A percentile compares a stretch with the other conserved stretches of the same genome.
These are phyloP conservation scores for Poecilia gillii DNA, from an alignment of 2,797 vertebrate species.

Conservation along the genomic window DNA sequence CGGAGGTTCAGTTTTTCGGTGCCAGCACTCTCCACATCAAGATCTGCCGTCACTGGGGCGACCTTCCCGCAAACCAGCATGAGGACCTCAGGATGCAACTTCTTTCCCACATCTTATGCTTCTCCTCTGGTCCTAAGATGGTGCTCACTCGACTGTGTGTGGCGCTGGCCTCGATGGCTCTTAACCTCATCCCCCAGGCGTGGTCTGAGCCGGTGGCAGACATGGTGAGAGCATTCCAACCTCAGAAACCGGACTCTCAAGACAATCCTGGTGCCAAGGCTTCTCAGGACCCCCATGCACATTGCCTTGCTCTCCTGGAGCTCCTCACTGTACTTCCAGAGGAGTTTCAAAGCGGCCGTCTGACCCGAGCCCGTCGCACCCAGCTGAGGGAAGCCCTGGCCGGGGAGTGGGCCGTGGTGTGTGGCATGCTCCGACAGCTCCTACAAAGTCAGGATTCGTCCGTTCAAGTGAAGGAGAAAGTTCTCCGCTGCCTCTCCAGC, in stretches of 20 bases:
- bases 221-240: slow-evolving; percentile 93
- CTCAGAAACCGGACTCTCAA: slow-evolving; percentile 58
- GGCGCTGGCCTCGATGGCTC: slow-evolving; percentile 92
- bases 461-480: slow-evolving; percentile 89
- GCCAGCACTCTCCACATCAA: slow-evolving; percentile 96
- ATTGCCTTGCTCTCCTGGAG: slow-evolving; percentile 91
- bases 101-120: slow-evolving; percentile 91
- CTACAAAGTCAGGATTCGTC: slow-evolving; percentile 90
- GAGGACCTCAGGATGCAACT: slow-evolving; percentile 92
- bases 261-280: slow-evolving; percentile 71
- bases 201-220: slow-evolving; percentile 94
- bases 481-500: slow-evolving; percentile 93
- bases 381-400: slow-evolving; percentile 89
- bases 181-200: slow-evolving; percentile 91
- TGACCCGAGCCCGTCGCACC: slow-evolving; percentile 87
- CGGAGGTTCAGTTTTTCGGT: slow-evolving; percentile 98
- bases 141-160: slow-evolving; percentile 95
- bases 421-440: slow-evolving; percentile 92
- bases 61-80: slow-evolving; percentile 90
- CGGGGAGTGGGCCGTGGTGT: slow-evolving; percentile 87
- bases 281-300: slow-evolving; percentile 84
- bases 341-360: slow-evolving; percentile 93
- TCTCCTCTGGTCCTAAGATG: slow-evolving; percentile 93
- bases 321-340: slow-evolving; percentile 94
- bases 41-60: slow-evolving; percentile 94